Evolutionary conservation across 2,797 vertebrate species (phyloP).

Genomic region (Astyanax mexicanus): DNA sequence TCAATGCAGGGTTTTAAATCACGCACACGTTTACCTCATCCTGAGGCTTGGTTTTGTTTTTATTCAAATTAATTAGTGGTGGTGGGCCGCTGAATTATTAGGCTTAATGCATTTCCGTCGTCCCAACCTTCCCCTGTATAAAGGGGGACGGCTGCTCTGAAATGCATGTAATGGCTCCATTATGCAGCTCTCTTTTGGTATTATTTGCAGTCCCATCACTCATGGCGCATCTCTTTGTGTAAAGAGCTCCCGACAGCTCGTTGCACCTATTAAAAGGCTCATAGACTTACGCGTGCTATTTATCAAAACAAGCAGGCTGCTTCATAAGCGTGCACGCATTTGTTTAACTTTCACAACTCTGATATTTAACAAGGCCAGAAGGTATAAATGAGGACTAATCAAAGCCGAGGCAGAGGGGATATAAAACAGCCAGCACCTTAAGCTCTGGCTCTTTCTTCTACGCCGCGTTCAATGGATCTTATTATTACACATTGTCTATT

Average conservation of each 20-base stretch:
- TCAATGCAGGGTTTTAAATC: neutral
- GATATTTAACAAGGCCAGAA: constrained; percentile 17
- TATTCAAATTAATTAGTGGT: constrained; percentile 3
- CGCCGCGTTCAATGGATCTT: neutral
- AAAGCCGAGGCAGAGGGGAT: constrained; percentile 6
- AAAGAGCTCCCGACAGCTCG: neutral
- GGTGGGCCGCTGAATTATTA: neutral
- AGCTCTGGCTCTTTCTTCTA: neutral
- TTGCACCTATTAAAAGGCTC: constrained; percentile 12
- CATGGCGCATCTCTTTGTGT: constrained; percentile 6
- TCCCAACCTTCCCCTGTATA: neutral
- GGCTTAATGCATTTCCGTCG: constrained; percentile 4
- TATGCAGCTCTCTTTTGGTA: neutral
- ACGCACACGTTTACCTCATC: neutral
- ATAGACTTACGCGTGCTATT: neutral
- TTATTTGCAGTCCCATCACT: constrained; percentile 6
- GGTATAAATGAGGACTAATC: constrained; percentile 4
- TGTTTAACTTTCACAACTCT: neutral
- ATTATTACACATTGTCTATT: constrained; percentile 11
- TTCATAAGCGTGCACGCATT: neutral
- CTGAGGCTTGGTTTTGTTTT: constrained; percentile 1
- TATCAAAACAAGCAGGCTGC: neutral
- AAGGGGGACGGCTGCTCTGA: neutral
- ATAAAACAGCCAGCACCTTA: constrained; percentile 8
- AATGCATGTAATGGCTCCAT: constrained; percentile 18